Evolutionary conservation across 2,888 invertebrate genomes (phyloP).

Genomic region (Epicampocera succincta): DNA sequence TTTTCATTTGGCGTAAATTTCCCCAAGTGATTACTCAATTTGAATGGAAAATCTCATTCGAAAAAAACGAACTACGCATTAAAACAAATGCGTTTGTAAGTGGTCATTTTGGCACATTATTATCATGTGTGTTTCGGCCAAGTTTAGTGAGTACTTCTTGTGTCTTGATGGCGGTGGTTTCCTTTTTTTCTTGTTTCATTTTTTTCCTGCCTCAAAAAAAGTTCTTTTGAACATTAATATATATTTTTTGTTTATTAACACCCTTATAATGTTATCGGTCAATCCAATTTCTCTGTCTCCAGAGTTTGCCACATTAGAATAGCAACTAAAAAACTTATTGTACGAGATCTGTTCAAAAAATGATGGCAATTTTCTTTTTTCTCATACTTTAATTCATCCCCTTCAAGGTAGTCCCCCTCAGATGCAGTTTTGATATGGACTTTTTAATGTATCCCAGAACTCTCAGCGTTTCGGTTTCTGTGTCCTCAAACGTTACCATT

Average conservation of each 20-base stretch:
- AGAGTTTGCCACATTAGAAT: slow-evolving; percentile 33
- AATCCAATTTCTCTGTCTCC: slow-evolving; percentile 27
- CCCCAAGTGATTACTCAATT: slow-evolving; percentile 78
- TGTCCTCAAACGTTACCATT: too few relatives aligned
- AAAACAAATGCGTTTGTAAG: slow-evolving; percentile 45
- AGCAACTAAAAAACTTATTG: slow-evolving; percentile 7
- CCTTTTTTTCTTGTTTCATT: neutral
- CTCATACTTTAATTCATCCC: too few relatives aligned
- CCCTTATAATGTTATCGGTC: slow-evolving; percentile 73
- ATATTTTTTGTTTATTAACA: slow-evolving; percentile 78
- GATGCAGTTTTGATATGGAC: too few relatives aligned
- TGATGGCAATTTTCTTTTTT: too few relatives aligned
- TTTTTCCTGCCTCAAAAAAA: slow-evolving; percentile 39
- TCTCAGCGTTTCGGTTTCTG: too few relatives aligned
- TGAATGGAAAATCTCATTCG: slow-evolving; percentile 69
- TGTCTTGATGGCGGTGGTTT: slow-evolving; percentile 4
- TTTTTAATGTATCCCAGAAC: too few relatives aligned
- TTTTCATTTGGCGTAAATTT: slow-evolving; percentile 57
- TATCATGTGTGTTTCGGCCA: slow-evolving; percentile 45
- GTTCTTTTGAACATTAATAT: slow-evolving; percentile 73
- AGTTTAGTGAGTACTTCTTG: slow-evolving; percentile 15
- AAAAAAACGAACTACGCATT: slow-evolving; percentile 22
- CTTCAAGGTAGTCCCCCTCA: too few relatives aligned
- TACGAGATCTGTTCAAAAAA: too few relatives aligned
- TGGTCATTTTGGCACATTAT: slow-evolving; percentile 54